phyloP scores from a whole-genome alignment of 2,888 invertebrate genomes.

The Pammene aurita region DNA sequence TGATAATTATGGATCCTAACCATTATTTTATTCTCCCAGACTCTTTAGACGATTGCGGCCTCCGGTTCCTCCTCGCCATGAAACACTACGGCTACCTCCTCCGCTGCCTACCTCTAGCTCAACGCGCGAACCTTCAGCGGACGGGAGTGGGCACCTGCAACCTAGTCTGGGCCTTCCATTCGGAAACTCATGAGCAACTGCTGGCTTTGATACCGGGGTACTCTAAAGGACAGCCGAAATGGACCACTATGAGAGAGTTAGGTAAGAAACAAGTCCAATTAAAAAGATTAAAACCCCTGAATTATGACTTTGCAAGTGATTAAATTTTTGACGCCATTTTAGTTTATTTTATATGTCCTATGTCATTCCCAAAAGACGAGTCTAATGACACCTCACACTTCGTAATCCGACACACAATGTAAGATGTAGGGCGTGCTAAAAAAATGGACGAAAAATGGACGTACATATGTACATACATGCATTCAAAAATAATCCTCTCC shows the following conservation, averaged over 20 bases:
- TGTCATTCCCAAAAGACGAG: too few species aligned
- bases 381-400: too few species aligned
- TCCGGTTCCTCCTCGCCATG: constrained; percentile 97
- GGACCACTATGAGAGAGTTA: constrained; percentile 95
- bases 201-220: constrained; percentile 94
- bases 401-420: too few species aligned
- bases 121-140: constrained; percentile 92
- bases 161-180: constrained; percentile 99
- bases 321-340: too few species aligned
- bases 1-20: background rate
- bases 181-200: constrained; percentile 98
- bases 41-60: constrained; percentile 97
- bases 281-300: too few species aligned
- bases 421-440: too few species aligned
- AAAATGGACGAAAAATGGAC: too few species aligned
- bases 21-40: constrained; percentile 72
- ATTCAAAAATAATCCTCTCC: too few species aligned
- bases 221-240: constrained; percentile 92
- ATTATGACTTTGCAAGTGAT: too few species aligned
- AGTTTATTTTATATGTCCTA: too few species aligned
- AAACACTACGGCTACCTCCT: constrained; percentile 98
- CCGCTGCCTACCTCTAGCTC: constrained; percentile 95
- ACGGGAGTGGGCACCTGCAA: constrained; percentile 95
- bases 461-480: too few species aligned
- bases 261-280: constrained; percentile 75